Evolutionary conservation across 2,113 vertebrate genomes (phyloP), one percentile per base, ranked within the genome.

Genomic region (Alethe castanea): DNA sequence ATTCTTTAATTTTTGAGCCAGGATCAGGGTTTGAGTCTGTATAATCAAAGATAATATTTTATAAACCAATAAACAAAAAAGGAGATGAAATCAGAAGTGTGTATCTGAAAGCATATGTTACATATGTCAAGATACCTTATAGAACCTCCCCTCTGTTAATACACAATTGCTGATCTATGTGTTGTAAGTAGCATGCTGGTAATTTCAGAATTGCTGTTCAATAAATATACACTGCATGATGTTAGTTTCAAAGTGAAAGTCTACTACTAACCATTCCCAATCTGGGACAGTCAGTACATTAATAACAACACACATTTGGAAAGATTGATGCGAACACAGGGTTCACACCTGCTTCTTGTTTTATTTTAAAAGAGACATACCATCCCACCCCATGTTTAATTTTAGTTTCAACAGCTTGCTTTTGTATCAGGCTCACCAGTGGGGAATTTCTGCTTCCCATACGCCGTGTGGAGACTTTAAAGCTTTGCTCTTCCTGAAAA

Each of bases 331-430:
- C 40, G 19, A 56, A 66, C 4, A 4, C 18, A 82, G 84, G 10
- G 14, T 13, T 90, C 52, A 81, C 64, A 81, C 24, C 26, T 69
- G 54, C 64, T 94, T 90, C 38, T 70, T 74, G 33, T 52, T 90
- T 91, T 42, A 74, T 74, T 88, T 71, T 15, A 66, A 86, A 66
- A 95, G 61, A 85, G n/a, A 65, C 23, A 76, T 18, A 12, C 26
- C 54, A 94, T 69, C 84, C 82, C 62, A 83, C 33, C 20, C 40
- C 5, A 0, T 28, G 40, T 26, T 91, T 92, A 81, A 91, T 86
- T 95, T 88, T 71, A 92, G 85, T 92, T 88, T 94, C 60, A 74
- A 70, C 86, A 70, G 60, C 81, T 90, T 83, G 29, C 79, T 81
- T 92, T 82, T 88, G 31, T 74, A 86, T 86, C 48, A 83, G 88